Conservation (phyloP, 2,113 vertebrate species). For the Onychostoma macrolepis region DNA sequence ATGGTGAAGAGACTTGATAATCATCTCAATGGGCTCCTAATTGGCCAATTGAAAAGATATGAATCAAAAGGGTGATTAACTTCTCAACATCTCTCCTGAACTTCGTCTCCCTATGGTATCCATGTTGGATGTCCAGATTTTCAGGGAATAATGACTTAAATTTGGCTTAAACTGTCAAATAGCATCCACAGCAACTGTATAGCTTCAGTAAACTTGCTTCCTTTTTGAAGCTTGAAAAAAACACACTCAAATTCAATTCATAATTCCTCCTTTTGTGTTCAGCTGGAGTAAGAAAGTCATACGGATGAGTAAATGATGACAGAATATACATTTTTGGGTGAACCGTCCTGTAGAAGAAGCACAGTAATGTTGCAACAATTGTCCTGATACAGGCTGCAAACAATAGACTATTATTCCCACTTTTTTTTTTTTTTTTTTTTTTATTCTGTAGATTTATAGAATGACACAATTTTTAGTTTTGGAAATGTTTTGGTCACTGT, state of each 20-base stretch:
- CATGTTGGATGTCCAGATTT: background rate
- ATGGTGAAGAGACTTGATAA: background rate
- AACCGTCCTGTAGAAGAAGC: background rate
- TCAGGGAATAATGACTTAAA: background rate
- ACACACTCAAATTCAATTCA: background rate
- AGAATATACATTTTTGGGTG: background rate
- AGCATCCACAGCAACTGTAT: background rate
- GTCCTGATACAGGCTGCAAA: background rate
- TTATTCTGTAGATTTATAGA: background rate
- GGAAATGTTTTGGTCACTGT: slow-evolving; percentile 10
- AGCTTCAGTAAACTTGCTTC: background rate
- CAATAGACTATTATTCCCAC: background rate
- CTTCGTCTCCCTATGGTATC: background rate
- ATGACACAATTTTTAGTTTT: background rate
- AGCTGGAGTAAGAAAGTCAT: background rate
- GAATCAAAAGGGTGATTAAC: background rate
- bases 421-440: background rate
- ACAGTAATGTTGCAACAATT: background rate
- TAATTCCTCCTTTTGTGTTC: background rate
- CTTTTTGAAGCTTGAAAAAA: background rate
- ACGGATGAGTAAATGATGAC: background rate
- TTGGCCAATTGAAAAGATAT: background rate
- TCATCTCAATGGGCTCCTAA: background rate
- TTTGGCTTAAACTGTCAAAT: background rate
- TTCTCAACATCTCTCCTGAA: background rate